Conservation (phyloP, 2,113 vertebrate species). For the Oreochromis spilurus region DNA sequence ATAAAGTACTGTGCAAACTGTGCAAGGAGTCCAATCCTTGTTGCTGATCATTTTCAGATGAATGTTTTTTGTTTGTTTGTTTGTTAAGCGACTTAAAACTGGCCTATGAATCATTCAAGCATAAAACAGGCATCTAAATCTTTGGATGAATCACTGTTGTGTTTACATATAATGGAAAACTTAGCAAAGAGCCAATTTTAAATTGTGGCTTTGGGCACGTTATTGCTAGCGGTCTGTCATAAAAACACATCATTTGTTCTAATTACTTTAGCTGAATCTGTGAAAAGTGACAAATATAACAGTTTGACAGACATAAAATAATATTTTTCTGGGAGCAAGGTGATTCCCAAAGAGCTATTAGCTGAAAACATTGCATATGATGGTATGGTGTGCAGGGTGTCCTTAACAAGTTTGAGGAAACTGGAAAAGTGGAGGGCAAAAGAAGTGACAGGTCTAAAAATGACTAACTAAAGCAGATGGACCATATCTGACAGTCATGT, state of each 20-base stretch:
- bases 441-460: not conserved
- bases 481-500: not conserved
- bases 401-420: not conserved
- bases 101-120: not conserved
- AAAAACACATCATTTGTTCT: not conserved
- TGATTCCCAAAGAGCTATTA: not conserved
- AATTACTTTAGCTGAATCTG: not conserved
- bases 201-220: too few relatives aligned
- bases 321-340: not conserved
- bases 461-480: not conserved
- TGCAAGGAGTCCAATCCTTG: not conserved
- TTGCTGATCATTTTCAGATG: not conserved
- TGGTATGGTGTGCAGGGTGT: accelerated
- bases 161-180: not conserved
- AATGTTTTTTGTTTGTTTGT: not conserved
- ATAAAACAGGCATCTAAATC: not conserved
- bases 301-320: not conserved
- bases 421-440: not conserved
- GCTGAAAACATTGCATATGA: not conserved
- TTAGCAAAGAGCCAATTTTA: not conserved
- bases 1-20: not conserved
- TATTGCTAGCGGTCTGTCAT: not conserved
- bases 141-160: not conserved
- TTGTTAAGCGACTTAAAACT: not conserved
- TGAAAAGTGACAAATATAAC: not conserved